Evolutionary conservation across 2,113 vertebrate species (phyloP).

Genomic region (Shinisaurus crocodilurus): DNA sequence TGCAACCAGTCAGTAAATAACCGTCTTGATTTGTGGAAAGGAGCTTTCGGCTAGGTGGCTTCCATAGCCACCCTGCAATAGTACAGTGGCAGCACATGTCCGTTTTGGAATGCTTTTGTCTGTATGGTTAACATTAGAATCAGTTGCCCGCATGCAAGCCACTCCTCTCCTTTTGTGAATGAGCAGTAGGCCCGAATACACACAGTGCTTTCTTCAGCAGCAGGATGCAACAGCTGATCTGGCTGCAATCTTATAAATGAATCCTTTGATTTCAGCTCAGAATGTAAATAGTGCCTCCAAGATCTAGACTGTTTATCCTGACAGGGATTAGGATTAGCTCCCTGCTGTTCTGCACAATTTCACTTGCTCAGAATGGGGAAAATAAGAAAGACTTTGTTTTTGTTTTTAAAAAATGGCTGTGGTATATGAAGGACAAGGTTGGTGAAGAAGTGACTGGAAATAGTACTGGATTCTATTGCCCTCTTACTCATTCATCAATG

Average conservation of each 20-base stretch:
- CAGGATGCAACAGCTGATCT: not conserved
- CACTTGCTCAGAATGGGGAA: not conserved
- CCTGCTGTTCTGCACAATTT: not conserved
- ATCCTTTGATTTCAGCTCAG: slow-evolving; percentile 10
- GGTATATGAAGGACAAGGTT: not conserved
- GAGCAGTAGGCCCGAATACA: not conserved
- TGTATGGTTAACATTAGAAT: not conserved
- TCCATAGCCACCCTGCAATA: not conserved
- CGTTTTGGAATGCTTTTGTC: not conserved
- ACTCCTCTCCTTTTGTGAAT: not conserved
- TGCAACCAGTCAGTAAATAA: not conserved
- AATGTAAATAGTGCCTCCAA: slow-evolving; percentile 24
- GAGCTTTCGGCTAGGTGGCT: not conserved
- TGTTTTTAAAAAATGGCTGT: no score
- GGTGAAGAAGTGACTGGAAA: not conserved
- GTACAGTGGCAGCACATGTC: no score
- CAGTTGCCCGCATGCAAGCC: not conserved
- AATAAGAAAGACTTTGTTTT: not conserved
- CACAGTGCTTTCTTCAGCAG: not conserved
- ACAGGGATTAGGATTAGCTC: not conserved
- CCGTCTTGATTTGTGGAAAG: not conserved
- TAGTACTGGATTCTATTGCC: not conserved
- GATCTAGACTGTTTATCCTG: slow-evolving; percentile 18
- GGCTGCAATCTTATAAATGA: not conserved
- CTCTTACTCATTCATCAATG: no score